Base-by-base conservation (phyloP, 2,113 vertebrate species). In the Macheiramphus alcinus region DNA sequence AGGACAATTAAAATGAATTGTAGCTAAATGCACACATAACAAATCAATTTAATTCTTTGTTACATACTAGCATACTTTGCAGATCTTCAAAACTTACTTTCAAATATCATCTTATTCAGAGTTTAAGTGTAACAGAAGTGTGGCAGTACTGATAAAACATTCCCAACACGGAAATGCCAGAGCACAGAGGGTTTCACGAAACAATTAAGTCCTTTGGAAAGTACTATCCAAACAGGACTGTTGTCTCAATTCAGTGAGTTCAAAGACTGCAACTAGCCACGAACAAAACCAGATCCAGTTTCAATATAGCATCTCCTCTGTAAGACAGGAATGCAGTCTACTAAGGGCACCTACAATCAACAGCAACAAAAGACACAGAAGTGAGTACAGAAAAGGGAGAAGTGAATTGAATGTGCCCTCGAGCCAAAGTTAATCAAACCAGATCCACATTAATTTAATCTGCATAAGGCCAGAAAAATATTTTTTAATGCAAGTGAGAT, bases 1-100 rank as follows among this genome's bases (percentile, higher is more conserved):
- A 95, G 96, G 98, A 98, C 98, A 98, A 98, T 98, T 98, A 98
- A 98, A 98, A 98, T 98, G 98, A 98, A 98, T 97, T 98, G 98
- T 97, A 97, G 97, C 98, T 98, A 98, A 98, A 98, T 91, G 97
- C 94, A 97, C 95, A 97, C 79, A 90, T 90, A 97, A 98, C 98
- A 97, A 97, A 98, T 93, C 96, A 94, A 96, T 98, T 97, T 96
- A 97, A 97, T 94, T 86, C 97, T 92, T 87, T 76, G 96, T 90
- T 98, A 88, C 91, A 96, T 19, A 50, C 83, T 70, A 94, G 73
- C 92, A 87, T 82, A 91, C 94, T 98, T 97, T 94, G 95, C 89
- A 97, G 93, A 94, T 91, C 96, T 94, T 75, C 76, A 79, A 93
- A 97, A 97, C 89, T 97, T 90, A 93, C 80, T 96, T 97, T 92